Evolutionary conservation across 53 echinoderm and acorn worm genomes (phyloP).

Genomic region (Paelopatides confundens): DNA sequence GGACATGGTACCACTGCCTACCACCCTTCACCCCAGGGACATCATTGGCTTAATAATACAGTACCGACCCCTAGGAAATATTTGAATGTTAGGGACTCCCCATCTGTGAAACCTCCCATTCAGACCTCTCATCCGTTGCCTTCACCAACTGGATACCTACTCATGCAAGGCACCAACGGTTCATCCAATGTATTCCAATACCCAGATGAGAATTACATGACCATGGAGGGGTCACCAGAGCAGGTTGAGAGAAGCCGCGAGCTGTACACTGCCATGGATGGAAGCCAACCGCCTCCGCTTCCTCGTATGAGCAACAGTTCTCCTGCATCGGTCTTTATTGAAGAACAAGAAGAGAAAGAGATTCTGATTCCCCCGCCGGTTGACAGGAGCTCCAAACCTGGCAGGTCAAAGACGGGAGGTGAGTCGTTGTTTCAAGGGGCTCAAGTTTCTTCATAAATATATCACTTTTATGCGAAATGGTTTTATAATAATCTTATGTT

Average conservation of each 20-base stretch:
- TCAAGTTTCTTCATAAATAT: background rate
- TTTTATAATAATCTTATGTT: background rate
- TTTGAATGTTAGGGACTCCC: constrained; percentile 14
- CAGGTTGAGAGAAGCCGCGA: constrained; percentile 24
- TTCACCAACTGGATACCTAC: constrained; percentile 68
- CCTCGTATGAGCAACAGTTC: constrained; percentile 56
- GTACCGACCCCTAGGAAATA: constrained; percentile 41
- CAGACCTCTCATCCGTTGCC: background rate
- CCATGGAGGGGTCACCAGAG: constrained; percentile 73
- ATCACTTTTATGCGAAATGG: background rate
- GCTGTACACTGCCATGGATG: constrained; percentile 66
- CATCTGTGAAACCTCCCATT: background rate
- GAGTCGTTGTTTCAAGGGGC: background rate
- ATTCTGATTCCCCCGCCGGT: constrained; percentile 68
- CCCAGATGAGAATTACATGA: constrained; percentile 75
- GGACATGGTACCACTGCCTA: background rate
- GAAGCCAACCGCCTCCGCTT: constrained; percentile 28
- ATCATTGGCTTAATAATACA: constrained; percentile 31
- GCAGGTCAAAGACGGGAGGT: constrained; percentile 57
- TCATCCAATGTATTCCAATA: constrained; percentile 62
- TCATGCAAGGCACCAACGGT: constrained; percentile 67
- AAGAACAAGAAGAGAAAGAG: constrained; percentile 49
- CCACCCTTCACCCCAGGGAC: constrained; percentile 34
- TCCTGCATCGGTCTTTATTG: constrained; percentile 33
- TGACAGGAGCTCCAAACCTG: constrained; percentile 84